phyloP scores from a whole-genome alignment of 2,888 invertebrate genomes.

The Actias luna region DNA sequence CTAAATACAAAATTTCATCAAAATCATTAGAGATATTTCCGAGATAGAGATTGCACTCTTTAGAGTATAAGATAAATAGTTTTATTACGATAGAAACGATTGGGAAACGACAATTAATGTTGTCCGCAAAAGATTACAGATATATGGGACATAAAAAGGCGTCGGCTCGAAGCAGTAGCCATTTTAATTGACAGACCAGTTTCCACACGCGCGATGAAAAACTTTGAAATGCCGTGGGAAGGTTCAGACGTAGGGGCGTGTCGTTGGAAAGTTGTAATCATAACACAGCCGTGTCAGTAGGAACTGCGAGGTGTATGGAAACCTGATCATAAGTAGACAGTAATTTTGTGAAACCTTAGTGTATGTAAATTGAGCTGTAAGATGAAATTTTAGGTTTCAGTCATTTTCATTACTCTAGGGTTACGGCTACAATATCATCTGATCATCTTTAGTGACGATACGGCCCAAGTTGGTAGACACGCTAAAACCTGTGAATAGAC shows the following conservation, averaged over 20 bases:
- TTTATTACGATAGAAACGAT: neutral
- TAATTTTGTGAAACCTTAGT: no score
- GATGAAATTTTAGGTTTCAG: no score
- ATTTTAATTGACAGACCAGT: constrained; percentile 26
- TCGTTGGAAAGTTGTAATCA: neutral
- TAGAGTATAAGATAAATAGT: no score
- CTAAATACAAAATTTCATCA: no score
- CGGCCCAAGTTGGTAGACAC: no score
- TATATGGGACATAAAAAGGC: constrained; percentile 48
- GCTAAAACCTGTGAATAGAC: no score
- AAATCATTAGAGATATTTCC: no score
- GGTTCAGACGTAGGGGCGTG: neutral
- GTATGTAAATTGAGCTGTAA: no score
- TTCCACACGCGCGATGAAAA: neutral
- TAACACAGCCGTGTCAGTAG: neutral
- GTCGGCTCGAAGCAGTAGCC: constrained; percentile 17
- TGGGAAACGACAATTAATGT: neutral
- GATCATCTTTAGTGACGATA: no score
- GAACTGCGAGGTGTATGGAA: neutral
- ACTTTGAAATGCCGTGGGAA: constrained; percentile 3
- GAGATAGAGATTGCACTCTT: no score
- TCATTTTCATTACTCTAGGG: no score
- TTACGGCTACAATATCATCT: no score
- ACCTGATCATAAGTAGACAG: neutral
- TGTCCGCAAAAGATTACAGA: neutral